Conservation (phyloP, 2,113 vertebrate genomes). For the Protobothrops mucrosquamatus region DNA sequence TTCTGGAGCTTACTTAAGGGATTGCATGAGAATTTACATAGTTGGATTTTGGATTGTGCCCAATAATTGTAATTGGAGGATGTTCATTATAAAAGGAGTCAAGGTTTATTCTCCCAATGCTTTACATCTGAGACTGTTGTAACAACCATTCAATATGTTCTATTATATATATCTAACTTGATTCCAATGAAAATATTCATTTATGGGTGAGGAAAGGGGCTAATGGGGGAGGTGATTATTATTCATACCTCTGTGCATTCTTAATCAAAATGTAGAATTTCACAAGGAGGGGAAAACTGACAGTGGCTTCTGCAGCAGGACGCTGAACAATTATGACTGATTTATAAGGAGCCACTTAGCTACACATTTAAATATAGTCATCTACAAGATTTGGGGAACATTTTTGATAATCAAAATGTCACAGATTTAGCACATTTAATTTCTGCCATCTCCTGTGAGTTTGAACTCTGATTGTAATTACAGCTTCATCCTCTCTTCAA, state of each 20-base stretch:
- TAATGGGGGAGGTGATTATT: slow-evolving; percentile 48
- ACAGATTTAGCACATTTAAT: slow-evolving; percentile 75
- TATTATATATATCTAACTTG: slow-evolving; percentile 14
- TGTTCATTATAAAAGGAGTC: background rate
- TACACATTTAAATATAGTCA: slow-evolving; percentile 63
- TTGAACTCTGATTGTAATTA: slow-evolving; percentile 80
- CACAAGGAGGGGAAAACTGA: slow-evolving; percentile 60
- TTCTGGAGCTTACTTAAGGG: background rate
- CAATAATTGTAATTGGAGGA: slow-evolving; percentile 9
- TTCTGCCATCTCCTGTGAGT: slow-evolving; percentile 70
- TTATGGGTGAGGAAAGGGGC: slow-evolving; percentile 23
- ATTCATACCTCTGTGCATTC: slow-evolving; percentile 58
- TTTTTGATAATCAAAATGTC: slow-evolving; percentile 73
- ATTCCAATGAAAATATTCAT: slow-evolving; percentile 20
- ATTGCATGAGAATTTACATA: background rate
- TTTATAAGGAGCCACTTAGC: slow-evolving; percentile 68
- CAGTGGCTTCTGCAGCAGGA: slow-evolving; percentile 52
- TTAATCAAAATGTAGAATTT: slow-evolving; percentile 68
- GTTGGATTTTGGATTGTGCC: background rate
- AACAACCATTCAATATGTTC: slow-evolving; percentile 20
- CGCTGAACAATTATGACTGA: slow-evolving; percentile 71
- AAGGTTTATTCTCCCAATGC: slow-evolving; percentile 18
- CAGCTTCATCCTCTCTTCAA: slow-evolving; percentile 65
- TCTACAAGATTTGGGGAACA: slow-evolving; percentile 66
- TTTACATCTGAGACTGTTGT: slow-evolving; percentile 14